phyloP scores from a whole-genome alignment of 2,888 invertebrate species.

The Clanis bilineata region DNA sequence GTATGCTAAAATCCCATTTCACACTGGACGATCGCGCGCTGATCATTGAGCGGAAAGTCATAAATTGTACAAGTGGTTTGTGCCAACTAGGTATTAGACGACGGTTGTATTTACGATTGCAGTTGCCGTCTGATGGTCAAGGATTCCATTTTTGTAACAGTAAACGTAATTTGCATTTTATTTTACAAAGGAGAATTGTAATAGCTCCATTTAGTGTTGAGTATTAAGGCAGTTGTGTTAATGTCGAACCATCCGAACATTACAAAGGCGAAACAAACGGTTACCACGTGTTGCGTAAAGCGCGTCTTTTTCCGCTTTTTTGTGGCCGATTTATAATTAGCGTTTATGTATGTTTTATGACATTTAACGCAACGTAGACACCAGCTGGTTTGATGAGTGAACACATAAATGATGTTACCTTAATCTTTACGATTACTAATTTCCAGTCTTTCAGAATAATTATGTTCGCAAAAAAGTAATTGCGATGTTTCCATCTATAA shows the following conservation, averaged over 20 bases:
- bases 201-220: not conserved
- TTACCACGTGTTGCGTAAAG: slow-evolving; percentile 7
- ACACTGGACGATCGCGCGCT: slow-evolving; percentile 20
- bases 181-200: not conserved
- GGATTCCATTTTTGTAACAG: not conserved
- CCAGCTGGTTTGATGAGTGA: slow-evolving; percentile 55
- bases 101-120: slow-evolving; percentile 3
- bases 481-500: not conserved
- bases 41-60: slow-evolving; percentile 38
- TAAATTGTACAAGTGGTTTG: slow-evolving; percentile 44
- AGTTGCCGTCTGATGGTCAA: not conserved
- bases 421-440: slow-evolving; percentile 41
- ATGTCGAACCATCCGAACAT: not conserved
- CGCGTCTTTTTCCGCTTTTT: slow-evolving; percentile 29
- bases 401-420: slow-evolving; percentile 39
- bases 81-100: slow-evolving; percentile 41
- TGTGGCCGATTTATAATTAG: slow-evolving; percentile 64
- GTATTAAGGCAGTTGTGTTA: not conserved
- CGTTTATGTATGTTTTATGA: slow-evolving; percentile 71
- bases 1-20: slow-evolving; percentile 23
- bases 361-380: slow-evolving; percentile 60
- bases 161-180: not conserved
- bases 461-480: not conserved
- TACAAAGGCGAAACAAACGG: not conserved
- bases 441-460: slow-evolving; percentile 8